Base-by-base conservation (phyloP, 2,113 vertebrate species). In the Hyperopisus bebe region DNA sequence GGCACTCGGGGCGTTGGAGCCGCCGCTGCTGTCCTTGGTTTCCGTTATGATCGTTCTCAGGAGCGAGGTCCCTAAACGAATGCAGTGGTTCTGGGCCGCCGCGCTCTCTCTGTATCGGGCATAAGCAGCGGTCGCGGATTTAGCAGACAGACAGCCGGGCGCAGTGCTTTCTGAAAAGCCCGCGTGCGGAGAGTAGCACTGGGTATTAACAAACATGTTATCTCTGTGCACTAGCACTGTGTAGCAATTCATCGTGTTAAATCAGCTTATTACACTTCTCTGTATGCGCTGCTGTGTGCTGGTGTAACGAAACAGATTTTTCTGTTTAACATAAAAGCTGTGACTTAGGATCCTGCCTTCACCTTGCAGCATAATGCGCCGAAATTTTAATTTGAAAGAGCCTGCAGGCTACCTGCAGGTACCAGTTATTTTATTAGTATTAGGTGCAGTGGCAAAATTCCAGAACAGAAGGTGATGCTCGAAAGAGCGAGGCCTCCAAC, bases 221-320 rank as follows among this genome's bases (percentile, higher is more conserved):
- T 88, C 66, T 88, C 39, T 88, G 74, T 80, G 74, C 6, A 15
- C 44, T 24, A 47, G 35, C 44, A 24, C 90, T 84, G 74, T 90
- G 86, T 89, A 51, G 88, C 62, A 89, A 91, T 93, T 91, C 58
- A 42, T 46, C 39, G 24, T 46, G 46, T n/a, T 53, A 50, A 27
- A 35, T 35, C 44, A 53, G 44, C 47, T 27, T 87, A 53, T 31
- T 48, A 11, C 5, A 53, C 48, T 53, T 51, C 85, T 85, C 83
- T 48, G 42, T 47, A 84, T 24, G 46, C 4, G n/a, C 46, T 50
- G 21, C n/a, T 47, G 83, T 86, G 83, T 80, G 35, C 39, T 35
- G 74, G 74, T 35, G 35, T 80, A 80, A 80, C 74, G 17, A 80
- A 80, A 39, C 31, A 42, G 74, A 70, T 70, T 70, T 70, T 31